These are phyloP conservation scores for Griposia aprilina DNA, from an alignment of 2,888 invertebrate species.

Conservation along the genomic window DNA sequence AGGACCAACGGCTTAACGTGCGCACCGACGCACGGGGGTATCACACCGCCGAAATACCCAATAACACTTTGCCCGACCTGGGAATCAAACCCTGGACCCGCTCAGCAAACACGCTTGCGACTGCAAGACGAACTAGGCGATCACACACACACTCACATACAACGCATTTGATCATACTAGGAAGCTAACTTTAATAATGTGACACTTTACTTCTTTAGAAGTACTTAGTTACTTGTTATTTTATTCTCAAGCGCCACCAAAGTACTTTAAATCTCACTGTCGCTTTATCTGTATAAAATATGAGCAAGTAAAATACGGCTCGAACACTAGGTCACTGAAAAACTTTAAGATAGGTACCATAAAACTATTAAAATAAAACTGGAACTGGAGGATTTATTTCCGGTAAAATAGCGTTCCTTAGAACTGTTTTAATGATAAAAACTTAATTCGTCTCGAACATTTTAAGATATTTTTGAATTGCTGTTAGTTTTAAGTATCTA, in stretches of 20 bases:
- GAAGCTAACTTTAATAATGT: not conserved
- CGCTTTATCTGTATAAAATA: constrained; percentile 49
- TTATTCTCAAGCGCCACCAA: constrained; percentile 7
- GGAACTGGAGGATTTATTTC: constrained; percentile 44
- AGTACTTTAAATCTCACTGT: constrained; percentile 31
- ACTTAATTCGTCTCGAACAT: constrained; percentile 27
- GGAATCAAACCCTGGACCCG: too few species aligned
- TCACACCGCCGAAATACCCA: too few species aligned
- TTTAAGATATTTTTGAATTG: constrained; percentile 22
- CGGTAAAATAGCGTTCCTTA: constrained; percentile 36
- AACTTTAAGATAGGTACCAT: constrained; percentile 53
- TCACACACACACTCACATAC: not conserved
- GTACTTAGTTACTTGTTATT: not conserved
- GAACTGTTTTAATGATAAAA: constrained; percentile 48
- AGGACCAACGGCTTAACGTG: too few species aligned
- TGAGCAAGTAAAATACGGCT: constrained; percentile 40
- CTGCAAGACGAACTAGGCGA: too few species aligned
- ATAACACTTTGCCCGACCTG: too few species aligned
- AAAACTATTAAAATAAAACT: constrained; percentile 55
- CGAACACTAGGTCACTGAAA: constrained; percentile 43
- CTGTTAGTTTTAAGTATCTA: not conserved
- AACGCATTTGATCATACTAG: not conserved
- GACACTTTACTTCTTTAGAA: not conserved
- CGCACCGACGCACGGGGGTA: too few species aligned
- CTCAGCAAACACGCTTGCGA: too few species aligned